A percentile compares a stretch with the other conserved stretches of the same genome.
These are phyloP conservation scores for Psilopogon haemacephalus DNA, from an alignment of 2,113 vertebrate genomes.

Conservation along the genomic window DNA sequence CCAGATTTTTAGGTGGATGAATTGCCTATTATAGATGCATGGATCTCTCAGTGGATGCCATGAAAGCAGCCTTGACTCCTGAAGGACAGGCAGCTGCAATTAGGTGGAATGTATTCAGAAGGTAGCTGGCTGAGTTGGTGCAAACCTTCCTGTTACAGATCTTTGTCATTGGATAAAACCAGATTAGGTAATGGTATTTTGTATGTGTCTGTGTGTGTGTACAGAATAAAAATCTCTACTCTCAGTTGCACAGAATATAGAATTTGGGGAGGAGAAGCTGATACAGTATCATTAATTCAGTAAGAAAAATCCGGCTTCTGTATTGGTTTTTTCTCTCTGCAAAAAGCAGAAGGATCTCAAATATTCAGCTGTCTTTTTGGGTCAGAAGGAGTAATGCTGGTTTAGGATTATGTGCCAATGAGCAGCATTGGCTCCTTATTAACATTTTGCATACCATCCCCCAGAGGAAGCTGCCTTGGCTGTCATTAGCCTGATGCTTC, in stretches of 20 bases:
- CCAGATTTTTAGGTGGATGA: background rate
- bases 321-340: background rate
- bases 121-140: background rate
- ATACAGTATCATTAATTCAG: background rate
- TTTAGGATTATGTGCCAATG: background rate
- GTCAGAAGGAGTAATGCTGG: background rate
- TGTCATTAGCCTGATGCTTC: slow-evolving; percentile 25
- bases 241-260: background rate
- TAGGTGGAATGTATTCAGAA: background rate
- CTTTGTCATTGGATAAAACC: background rate
- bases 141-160: background rate
- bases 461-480: background rate
- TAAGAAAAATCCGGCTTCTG: background rate
- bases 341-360: background rate
- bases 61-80: background rate
- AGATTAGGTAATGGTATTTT: background rate
- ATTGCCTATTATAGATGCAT: background rate
- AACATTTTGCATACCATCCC: slow-evolving; percentile 11
- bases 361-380: background rate
- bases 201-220: background rate
- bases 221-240: background rate
- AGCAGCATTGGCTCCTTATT: background rate
- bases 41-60: background rate
- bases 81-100: background rate
- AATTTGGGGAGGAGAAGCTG: background rate